Percentiles rank a stretch among this genome's conserved stretches.
phyloP scores from a whole-genome alignment of 2,113 vertebrate genomes.

The Oryzias woworae region DNA sequence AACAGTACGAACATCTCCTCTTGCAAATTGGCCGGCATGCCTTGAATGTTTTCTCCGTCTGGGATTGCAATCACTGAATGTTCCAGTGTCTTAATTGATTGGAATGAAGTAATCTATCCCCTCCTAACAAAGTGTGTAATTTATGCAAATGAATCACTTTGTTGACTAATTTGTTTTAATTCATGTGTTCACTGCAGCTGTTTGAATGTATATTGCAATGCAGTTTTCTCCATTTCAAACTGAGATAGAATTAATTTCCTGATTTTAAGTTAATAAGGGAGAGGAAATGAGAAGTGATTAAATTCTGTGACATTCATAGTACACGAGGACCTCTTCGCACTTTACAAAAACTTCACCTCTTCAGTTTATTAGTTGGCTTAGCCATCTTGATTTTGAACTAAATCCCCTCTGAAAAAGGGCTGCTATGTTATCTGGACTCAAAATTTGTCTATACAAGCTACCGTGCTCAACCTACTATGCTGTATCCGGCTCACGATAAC shows the following conservation, averaged over 20 bases:
- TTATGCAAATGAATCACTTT: conserved; percentile 84
- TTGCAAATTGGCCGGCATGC: conserved; percentile 43
- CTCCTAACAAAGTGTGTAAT: conserved; percentile 81
- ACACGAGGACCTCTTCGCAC: conserved; percentile 41
- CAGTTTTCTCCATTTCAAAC: conserved; percentile 56
- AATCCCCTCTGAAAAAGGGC: conserved; percentile 27
- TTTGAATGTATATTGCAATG: conserved; percentile 64
- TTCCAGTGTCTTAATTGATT: conserved; percentile 81
- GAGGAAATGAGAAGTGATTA: conserved; percentile 64
- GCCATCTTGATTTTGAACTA: conserved; percentile 18
- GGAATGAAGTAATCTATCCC: conserved; percentile 76
- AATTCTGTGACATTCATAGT: conserved; percentile 61
- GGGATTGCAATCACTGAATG: conserved; percentile 78
- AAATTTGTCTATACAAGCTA: conserved; percentile 34
- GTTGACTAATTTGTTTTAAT: conserved; percentile 82
- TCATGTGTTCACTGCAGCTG: conserved; percentile 70
- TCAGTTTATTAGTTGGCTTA: conserved; percentile 9
- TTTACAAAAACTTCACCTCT: conserved; percentile 50
- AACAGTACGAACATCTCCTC: conserved; percentile 47
- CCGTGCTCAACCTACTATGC: conserved; percentile 7
- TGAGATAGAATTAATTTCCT: conserved; percentile 63
- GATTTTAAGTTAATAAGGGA: conserved; percentile 63
- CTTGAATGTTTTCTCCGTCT: conserved; percentile 72
- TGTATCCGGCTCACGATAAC: conserved; percentile 23
- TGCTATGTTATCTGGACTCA: conserved; percentile 32